Percentiles rank a stretch among this genome's conserved stretches.
These are phyloP conservation scores for Ophioderma brevispina DNA, from an alignment of 35 echinoderm and acorn worm species.

Conservation along the genomic window DNA sequence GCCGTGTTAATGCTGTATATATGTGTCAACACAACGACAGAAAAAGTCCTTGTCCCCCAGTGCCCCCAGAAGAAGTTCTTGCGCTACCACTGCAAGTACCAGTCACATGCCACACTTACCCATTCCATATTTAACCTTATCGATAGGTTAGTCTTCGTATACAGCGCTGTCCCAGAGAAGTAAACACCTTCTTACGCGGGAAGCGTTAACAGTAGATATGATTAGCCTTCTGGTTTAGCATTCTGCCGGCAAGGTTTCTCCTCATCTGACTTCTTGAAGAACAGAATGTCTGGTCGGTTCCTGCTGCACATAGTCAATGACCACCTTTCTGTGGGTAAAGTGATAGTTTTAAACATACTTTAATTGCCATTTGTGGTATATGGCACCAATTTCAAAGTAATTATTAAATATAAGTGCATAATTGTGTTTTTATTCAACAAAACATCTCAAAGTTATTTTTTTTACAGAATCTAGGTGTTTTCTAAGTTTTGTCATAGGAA, in stretches of 20 bases:
- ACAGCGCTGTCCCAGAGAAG: conserved; percentile 82
- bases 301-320: conserved; percentile 63
- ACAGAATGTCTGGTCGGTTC: conserved; percentile 87
- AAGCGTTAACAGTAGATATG: conserved; percentile 85
- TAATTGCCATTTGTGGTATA: too few relatives aligned
- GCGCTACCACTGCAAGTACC: background rate
- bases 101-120: conserved; percentile 56
- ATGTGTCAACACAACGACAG: background rate
- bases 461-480: too few relatives aligned
- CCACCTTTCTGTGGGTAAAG: conserved; percentile 92
- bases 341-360: too few relatives aligned
- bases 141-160: conserved; percentile 78
- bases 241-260: conserved; percentile 67
- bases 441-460: too few relatives aligned
- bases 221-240: conserved; percentile 56
- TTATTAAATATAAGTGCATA: too few relatives aligned
- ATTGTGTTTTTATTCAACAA: too few relatives aligned
- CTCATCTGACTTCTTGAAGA: conserved; percentile 89
- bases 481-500: too few relatives aligned
- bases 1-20: background rate
- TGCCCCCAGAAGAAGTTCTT: background rate
- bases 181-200: conserved; percentile 78
- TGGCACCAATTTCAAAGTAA: too few relatives aligned
- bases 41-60: background rate
- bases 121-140: conserved; percentile 92